phyloP scores from a whole-genome alignment of 2,888 invertebrate genomes.

The Lordiphosa fenestrarum region DNA sequence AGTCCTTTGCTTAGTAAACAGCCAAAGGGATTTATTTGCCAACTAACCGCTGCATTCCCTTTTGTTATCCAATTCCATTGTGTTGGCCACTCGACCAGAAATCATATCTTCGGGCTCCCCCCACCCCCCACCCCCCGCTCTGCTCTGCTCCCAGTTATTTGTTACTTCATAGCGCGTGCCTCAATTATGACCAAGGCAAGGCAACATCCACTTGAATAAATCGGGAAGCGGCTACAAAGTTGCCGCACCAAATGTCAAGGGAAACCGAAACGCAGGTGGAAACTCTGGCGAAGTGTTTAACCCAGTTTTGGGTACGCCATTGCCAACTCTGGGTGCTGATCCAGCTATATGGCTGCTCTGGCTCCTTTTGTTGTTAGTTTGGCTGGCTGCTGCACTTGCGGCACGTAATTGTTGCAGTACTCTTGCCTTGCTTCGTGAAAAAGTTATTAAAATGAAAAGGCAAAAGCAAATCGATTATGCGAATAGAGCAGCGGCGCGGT shows the following conservation, averaged over 20 bases:
- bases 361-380: conserved; percentile 4
- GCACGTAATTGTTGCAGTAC: conserved; percentile 71
- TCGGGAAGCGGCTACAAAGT: conserved; percentile 31
- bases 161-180: conserved; percentile 50
- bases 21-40: no score
- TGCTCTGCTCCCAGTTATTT: conserved; percentile 31
- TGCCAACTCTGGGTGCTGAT: conserved; percentile 35
- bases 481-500: conserved; percentile 1
- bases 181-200: conserved; percentile 55
- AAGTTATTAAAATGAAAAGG: conserved; percentile 70
- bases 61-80: conserved; percentile 14
- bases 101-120: conserved; percentile 17
- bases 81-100: conserved; percentile 19
- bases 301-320: conserved; percentile 54
- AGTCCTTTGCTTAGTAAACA: conserved; percentile 13
- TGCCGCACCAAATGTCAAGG: conserved; percentile 65
- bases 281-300: conserved; percentile 54
- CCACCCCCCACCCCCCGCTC: not conserved
- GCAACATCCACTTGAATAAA: conserved; percentile 40
- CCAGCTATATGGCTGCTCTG: conserved; percentile 31
- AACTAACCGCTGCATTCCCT: conserved; percentile 1
- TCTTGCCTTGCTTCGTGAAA: conserved; percentile 42
- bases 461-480: conserved; percentile 67
- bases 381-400: conserved; percentile 4
- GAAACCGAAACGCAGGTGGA: conserved; percentile 41